Percentiles rank a stretch among this genome's conserved stretches.
Conservation (phyloP, 2,888 invertebrate genomes). For the Pollenia griseotomentosa region DNA sequence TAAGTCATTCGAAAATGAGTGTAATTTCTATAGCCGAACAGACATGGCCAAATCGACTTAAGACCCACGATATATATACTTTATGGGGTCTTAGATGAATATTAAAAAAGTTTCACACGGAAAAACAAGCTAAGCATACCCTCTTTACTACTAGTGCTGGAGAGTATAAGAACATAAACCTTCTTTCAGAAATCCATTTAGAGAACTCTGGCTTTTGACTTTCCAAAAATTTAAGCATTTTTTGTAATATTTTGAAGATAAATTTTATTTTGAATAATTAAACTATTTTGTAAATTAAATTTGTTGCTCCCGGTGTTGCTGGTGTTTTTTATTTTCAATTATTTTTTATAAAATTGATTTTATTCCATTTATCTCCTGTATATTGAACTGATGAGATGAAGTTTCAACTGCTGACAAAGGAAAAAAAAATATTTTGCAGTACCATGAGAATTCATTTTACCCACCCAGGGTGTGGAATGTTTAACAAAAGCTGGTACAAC, state of each 20-base stretch:
- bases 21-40: no score
- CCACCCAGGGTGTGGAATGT: slow-evolving; percentile 1
- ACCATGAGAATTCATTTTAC: slow-evolving; percentile 35
- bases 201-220: no score
- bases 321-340: slow-evolving; percentile 10
- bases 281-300: neutral
- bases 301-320: neutral
- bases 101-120: no score
- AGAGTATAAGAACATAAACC: no score
- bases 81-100: no score
- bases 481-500: neutral
- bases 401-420: slow-evolving; percentile 36
- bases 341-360: slow-evolving; percentile 40
- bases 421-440: slow-evolving; percentile 41
- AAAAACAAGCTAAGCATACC: no score
- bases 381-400: neutral
- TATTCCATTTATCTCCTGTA: neutral
- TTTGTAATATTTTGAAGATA: neutral
- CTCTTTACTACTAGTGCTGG: no score
- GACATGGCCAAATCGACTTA: no score
- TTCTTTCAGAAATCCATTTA: no score
- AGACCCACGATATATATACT: no score
- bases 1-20: no score
- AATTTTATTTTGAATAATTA: slow-evolving; percentile 33
- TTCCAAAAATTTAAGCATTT: no score